Evolutionary conservation across 2,888 invertebrate genomes (phyloP).

Genomic region (Drosophila meridionalis): DNA sequence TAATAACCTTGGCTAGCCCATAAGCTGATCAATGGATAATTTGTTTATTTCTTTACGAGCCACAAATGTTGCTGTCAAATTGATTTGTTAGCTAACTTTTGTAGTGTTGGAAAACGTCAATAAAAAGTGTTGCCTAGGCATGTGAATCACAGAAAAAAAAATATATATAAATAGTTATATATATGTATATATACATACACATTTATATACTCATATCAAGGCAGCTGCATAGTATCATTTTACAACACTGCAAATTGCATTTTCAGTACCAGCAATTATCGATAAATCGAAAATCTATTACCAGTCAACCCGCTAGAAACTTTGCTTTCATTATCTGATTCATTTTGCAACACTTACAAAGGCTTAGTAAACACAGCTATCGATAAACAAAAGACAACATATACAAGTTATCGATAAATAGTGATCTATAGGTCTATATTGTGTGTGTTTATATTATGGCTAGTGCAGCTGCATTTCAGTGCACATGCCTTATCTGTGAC

Average conservation of each 20-base stretch:
- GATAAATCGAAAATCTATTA: background rate
- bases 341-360: no score
- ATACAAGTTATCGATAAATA: background rate
- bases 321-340: no score
- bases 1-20: background rate
- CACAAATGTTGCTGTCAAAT: background rate
- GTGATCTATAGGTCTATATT: no score
- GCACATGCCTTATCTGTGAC: background rate
- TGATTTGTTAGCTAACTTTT: background rate
- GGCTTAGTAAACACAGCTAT: no score
- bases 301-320: no score
- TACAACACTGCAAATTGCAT: background rate
- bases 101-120: background rate
- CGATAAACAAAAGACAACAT: no score
- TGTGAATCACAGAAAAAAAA: background rate
- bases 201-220: no score
- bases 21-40: constrained; percentile 19
- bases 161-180: no score
- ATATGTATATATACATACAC: no score
- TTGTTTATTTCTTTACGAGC: background rate
- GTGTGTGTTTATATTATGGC: background rate
- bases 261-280: background rate
- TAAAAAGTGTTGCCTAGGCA: background rate
- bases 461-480: background rate
- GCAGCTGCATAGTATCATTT: background rate